Base-by-base conservation (phyloP, 2,888 invertebrate genomes). In the Uloborus plumipes region DNA sequence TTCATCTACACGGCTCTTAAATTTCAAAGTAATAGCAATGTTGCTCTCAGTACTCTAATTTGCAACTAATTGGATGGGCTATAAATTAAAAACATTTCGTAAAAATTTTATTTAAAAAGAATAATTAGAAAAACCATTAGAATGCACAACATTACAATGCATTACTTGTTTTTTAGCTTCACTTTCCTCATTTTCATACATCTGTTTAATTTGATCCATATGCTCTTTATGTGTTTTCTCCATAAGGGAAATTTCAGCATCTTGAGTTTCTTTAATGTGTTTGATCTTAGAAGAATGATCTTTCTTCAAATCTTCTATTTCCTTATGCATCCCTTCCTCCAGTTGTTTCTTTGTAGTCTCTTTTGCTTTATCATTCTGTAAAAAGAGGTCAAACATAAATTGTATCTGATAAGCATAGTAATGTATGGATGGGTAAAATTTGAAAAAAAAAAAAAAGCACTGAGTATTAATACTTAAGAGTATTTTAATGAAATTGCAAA, bases 211-310 rank as follows among this genome's bases (percentile, higher is more conserved):
- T 11, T 71, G 15, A 11, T 58, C 7, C 3, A 82, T 31, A 66
- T 66, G 66, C 6, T 66, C 59, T n/a, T 71, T 58, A 20, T 82
- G 81, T 26, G 71, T 65, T 16, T 75, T 59, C 47, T 82, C 53
- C 26, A 82, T 47, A 26, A 18, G 11, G 4, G 69, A 61, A 50
- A 74, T 47, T 58, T 81, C 80, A 64, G 50, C 18, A n/a, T 51
- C 31, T n/a, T 81, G 70, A 39, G 70, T 15, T 69, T 81, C 80
- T 49, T 65, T 47, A 15, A 81, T n/a, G 49, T 70, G 49, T 55
- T 64, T 62, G 16, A 70, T 49, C n/a, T 64, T 70, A 13, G 18
- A 9, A 16, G 64, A 49, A 39, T 74, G 80, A 11, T 18, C 39
- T 22, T 20, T 49, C 26, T 69, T 58, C 11, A 74, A 20, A 13